These are phyloP conservation scores for Boloria euphrosyne DNA, from an alignment of 2,888 invertebrate species.

Conservation along the genomic window DNA sequence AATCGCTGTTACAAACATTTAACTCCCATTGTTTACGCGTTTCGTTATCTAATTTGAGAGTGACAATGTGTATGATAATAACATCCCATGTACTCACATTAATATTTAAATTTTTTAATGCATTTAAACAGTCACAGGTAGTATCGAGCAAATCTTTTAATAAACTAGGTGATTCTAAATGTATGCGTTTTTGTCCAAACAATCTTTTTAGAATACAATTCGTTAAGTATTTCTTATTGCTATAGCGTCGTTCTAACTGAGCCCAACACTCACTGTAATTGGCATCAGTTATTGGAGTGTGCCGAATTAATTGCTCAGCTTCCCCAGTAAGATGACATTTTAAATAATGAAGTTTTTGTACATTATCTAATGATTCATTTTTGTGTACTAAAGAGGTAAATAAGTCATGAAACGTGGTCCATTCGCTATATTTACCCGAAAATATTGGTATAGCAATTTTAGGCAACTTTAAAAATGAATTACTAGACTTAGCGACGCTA, in stretches of 20 bases:
- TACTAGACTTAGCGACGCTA: too few species aligned
- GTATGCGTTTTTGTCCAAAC: neutral
- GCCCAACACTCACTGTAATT: slow-evolving; percentile 27
- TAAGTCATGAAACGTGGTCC: slow-evolving; percentile 4
- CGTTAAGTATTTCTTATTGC: slow-evolving; percentile 21
- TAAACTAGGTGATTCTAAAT: neutral
- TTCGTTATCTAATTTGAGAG: slow-evolving; percentile 22
- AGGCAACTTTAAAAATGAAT: slow-evolving; percentile 5
- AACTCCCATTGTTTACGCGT: slow-evolving; percentile 26
- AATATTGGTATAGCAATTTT: slow-evolving; percentile 14
- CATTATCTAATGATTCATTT: slow-evolving; percentile 39
- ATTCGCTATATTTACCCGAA: slow-evolving; percentile 39
- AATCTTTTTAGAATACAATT: slow-evolving; percentile 9
- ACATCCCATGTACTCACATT: slow-evolving; percentile 23
- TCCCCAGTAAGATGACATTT: slow-evolving; percentile 38
- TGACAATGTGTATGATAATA: slow-evolving; percentile 22
- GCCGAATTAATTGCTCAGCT: slow-evolving; percentile 42
- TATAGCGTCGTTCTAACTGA: slow-evolving; percentile 21
- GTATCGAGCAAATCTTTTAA: slow-evolving; percentile 20
- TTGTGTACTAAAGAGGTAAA: slow-evolving; percentile 18
- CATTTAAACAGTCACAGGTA: slow-evolving; percentile 21
- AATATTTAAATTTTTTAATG: slow-evolving; percentile 17
- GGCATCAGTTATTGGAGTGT: slow-evolving; percentile 15
- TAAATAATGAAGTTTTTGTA: slow-evolving; percentile 35
- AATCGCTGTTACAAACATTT: slow-evolving; percentile 1